These are phyloP conservation scores for Drosophila serrata DNA, from an alignment of 1,140 invertebrate genomes.

Conservation along the genomic window DNA sequence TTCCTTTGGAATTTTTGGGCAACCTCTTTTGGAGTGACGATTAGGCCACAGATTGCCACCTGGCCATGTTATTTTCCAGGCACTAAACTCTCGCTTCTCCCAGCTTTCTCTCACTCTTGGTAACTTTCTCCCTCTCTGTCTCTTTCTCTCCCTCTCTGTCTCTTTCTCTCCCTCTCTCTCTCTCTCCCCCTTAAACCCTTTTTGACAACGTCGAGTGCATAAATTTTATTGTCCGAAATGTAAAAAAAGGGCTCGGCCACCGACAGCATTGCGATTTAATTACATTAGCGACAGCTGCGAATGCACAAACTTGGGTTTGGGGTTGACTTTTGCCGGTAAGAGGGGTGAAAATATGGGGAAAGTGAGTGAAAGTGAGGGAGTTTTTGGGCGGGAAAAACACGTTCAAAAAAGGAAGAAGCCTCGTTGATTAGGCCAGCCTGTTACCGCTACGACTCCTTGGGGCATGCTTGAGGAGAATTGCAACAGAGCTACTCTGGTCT, in stretches of 20 bases:
- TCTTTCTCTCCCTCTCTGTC: background rate
- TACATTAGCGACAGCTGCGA: slow-evolving; percentile 65
- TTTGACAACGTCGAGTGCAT: slow-evolving; percentile 57
- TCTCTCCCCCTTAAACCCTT: background rate
- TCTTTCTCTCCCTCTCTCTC: background rate
- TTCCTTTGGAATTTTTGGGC: background rate
- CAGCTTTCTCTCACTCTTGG: background rate
- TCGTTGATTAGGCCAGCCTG: slow-evolving; percentile 57
- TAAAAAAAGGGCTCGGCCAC: slow-evolving; percentile 38
- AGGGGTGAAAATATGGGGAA: background rate
- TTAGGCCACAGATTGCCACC: slow-evolving; percentile 75
- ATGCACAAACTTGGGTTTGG: slow-evolving; percentile 42
- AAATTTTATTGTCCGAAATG: slow-evolving; percentile 76
- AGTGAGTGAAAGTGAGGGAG: background rate
- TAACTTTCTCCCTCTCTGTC: background rate
- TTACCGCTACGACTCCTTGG: slow-evolving; percentile 66
- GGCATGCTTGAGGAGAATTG: slow-evolving; percentile 76
- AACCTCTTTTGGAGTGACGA: slow-evolving; percentile 36
- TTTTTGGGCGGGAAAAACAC: slow-evolving; percentile 6
- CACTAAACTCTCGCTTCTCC: background rate
- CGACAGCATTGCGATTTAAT: slow-evolving; percentile 74
- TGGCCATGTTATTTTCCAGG: slow-evolving; percentile 62
- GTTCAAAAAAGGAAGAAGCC: slow-evolving; percentile 22
- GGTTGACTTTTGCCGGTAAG: background rate
- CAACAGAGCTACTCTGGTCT: slow-evolving; percentile 28